phyloP scores from a whole-genome alignment of 2,113 vertebrate species.

The Andinoacara biseriatus region DNA sequence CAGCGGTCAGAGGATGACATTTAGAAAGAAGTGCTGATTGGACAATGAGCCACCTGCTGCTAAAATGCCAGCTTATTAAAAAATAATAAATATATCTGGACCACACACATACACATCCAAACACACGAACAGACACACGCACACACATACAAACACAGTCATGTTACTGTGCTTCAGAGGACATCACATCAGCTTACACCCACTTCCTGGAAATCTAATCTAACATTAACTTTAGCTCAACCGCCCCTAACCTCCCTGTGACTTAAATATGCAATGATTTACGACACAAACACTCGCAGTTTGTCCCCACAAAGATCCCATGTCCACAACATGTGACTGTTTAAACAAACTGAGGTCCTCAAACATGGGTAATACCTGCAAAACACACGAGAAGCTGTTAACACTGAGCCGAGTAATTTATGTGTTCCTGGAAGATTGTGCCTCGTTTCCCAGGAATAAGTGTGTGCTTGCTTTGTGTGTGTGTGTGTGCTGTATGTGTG shows the following conservation, averaged over 20 bases:
- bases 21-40: neutral
- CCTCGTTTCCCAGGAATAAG: constrained; percentile 4
- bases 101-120: neutral
- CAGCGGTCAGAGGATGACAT: constrained; percentile 13
- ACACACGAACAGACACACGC: too few relatives aligned
- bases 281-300: too few relatives aligned
- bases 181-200: neutral
- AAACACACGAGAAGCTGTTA: neutral
- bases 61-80: constrained; percentile 30
- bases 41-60: neutral
- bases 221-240: neutral
- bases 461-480: neutral
- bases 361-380: neutral
- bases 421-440: neutral
- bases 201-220: neutral
- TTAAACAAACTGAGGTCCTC: neutral
- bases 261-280: neutral
- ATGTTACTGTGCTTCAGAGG: too few relatives aligned
- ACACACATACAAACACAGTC: neutral
- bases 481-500: too few relatives aligned
- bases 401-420: neutral
- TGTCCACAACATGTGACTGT: neutral
- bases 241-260: neutral
- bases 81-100: neutral
- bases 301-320: neutral